Evolutionary conservation across 2,797 vertebrate genomes (phyloP).

Genomic region (Myotis vivesi): DNA sequence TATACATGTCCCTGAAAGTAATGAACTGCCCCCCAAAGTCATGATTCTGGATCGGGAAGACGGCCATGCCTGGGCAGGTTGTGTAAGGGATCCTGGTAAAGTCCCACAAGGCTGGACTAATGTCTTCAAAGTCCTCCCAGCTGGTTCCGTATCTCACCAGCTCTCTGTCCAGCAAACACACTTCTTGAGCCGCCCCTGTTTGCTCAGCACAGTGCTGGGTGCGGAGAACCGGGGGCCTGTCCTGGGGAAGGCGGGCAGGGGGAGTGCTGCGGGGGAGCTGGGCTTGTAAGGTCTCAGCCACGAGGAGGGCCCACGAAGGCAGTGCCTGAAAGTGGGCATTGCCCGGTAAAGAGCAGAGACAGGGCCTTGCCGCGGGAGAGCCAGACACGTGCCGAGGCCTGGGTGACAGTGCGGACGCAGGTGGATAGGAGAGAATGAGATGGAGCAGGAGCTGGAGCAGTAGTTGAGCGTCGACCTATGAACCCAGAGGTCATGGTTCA

Average conservation of each 20-base stretch:
- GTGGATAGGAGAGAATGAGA: neutral
- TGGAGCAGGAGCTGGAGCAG: neutral
- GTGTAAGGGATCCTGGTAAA: neutral
- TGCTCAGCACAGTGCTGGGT: neutral
- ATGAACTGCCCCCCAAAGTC: neutral
- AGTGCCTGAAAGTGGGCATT: neutral
- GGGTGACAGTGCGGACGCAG: neutral
- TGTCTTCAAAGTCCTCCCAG: neutral
- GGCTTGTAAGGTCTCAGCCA: neutral
- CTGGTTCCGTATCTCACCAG: neutral
- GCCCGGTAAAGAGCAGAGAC: neutral
- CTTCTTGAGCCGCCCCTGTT: neutral
- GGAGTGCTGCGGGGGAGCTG: neutral
- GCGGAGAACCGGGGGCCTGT: neutral
- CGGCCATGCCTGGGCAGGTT: neutral
- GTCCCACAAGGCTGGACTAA: neutral
- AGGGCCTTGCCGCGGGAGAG: neutral
- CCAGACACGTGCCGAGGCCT: neutral
- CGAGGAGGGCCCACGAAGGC: neutral
- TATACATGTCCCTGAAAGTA: neutral
- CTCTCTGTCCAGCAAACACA: neutral
- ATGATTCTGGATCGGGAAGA: neutral
- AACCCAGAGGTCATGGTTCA: no score
- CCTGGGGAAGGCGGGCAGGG: accelerated
- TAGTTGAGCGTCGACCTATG: no score